Percentiles rank a stretch among this genome's conserved stretches.
Evolutionary conservation across 2,888 invertebrate genomes (phyloP).

Genomic region (Troides helena): DNA sequence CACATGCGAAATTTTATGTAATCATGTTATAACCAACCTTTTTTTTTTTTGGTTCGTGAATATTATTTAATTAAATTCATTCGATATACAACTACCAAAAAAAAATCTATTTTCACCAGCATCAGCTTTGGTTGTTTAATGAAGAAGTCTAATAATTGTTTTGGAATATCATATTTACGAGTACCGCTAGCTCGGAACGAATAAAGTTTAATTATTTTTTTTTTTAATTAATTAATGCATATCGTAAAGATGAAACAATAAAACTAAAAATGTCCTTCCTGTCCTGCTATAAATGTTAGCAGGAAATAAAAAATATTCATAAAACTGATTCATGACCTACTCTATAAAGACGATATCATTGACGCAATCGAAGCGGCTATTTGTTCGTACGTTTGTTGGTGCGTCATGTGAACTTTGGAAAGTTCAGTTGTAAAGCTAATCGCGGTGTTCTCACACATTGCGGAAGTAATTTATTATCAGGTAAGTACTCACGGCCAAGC

Average conservation of each 20-base stretch:
- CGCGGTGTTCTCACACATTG: slow-evolving; percentile 8
- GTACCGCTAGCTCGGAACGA: too few relatives aligned
- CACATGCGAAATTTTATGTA: background rate
- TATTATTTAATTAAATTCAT: background rate
- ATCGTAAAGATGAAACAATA: too few relatives aligned
- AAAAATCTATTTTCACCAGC: too few relatives aligned
- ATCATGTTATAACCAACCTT: background rate
- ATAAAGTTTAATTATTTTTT: too few relatives aligned
- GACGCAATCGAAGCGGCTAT: background rate
- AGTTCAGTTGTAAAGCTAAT: background rate
- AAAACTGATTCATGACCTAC: background rate
- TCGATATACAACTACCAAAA: too few relatives aligned
- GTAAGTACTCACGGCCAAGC: slow-evolving; percentile 63
- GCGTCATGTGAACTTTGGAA: background rate
- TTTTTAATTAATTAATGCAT: too few relatives aligned
- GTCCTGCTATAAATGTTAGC: too few relatives aligned
- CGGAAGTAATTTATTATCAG: slow-evolving; percentile 28
- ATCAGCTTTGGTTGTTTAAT: too few relatives aligned
- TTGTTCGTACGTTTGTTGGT: background rate
- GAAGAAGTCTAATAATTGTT: too few relatives aligned
- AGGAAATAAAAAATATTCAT: background rate
- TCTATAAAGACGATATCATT: background rate
- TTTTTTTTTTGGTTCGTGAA: background rate
- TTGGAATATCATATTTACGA: too few relatives aligned
- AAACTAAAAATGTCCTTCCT: too few relatives aligned